Evolutionary conservation across 2,113 vertebrate species (phyloP).

Genomic region (Cynocephalus volans): DNA sequence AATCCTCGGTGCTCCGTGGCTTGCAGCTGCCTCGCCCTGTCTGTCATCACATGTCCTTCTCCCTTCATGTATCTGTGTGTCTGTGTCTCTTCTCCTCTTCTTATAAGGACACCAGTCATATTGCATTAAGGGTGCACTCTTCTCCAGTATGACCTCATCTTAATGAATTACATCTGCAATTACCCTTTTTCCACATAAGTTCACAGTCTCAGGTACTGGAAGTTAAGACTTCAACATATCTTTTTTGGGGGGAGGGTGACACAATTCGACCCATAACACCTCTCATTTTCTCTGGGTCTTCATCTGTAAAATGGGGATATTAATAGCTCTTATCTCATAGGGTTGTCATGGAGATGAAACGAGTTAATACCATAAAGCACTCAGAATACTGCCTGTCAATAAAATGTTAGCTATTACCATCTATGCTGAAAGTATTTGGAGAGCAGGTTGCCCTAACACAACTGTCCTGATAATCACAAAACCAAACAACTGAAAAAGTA

Average conservation of each 20-base stretch:
- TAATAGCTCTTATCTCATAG: not conserved
- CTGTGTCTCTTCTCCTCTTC: not conserved
- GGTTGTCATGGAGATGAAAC: not conserved
- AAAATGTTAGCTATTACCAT: not conserved
- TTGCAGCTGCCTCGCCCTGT: not conserved
- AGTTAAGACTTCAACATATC: not conserved
- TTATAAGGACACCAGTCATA: not conserved
- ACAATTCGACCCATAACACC: not conserved
- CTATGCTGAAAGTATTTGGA: not conserved
- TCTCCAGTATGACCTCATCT: not conserved
- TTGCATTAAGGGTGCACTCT: not conserved
- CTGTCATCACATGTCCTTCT: not conserved
- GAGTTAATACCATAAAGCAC: not conserved
- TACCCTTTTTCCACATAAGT: not conserved
- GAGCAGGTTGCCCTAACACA: not conserved
- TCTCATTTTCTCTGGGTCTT: not conserved
- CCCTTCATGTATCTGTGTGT: no score
- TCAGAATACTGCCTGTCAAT: not conserved
- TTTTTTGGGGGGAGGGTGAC: not conserved
- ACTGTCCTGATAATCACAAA: not conserved
- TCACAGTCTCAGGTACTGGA: not conserved
- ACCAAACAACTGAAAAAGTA: not conserved
- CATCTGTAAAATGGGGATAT: not conserved
- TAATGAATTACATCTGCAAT: not conserved
- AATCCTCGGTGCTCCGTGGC: not conserved